Conservation (phyloP, 1,140 invertebrate genomes). For the Brachionus paranguensis region DNA sequence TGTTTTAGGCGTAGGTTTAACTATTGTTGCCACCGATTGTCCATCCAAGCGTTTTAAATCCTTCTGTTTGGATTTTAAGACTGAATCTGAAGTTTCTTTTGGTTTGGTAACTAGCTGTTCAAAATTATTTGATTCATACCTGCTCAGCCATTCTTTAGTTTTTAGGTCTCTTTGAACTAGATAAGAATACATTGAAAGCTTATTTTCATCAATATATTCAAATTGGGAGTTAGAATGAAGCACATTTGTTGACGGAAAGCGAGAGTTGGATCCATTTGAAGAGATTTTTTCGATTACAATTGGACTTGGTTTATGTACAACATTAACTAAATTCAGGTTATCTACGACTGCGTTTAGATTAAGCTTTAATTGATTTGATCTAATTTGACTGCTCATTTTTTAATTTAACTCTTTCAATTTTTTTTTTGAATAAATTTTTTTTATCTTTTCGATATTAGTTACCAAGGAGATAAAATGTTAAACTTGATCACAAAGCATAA, state of each 20-base stretch:
- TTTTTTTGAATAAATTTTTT: neutral
- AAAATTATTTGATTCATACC: constrained; percentile 17
- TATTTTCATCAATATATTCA: neutral
- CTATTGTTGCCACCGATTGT: neutral
- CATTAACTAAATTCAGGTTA: constrained; percentile 4
- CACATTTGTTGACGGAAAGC: neutral
- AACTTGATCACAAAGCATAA: neutral
- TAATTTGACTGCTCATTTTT: neutral
- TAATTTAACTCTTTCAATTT: neutral
- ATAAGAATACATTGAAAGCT: constrained; percentile 14
- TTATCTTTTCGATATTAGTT: neutral
- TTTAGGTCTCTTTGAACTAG: constrained; percentile 12
- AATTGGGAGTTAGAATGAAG: neutral
- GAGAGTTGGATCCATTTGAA: neutral
- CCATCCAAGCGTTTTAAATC: neutral
- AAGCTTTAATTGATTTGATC: neutral
- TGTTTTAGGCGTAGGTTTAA: neutral
- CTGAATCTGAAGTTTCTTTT: neutral
- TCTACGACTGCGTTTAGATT: constrained; percentile 1
- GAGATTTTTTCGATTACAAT: neutral
- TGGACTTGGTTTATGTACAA: neutral
- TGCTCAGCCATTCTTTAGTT: constrained; percentile 24
- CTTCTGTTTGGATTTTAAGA: neutral
- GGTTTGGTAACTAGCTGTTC: neutral
- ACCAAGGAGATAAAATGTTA: neutral